Conservation (phyloP, 2,888 invertebrate species). For the Apantesis nais region DNA sequence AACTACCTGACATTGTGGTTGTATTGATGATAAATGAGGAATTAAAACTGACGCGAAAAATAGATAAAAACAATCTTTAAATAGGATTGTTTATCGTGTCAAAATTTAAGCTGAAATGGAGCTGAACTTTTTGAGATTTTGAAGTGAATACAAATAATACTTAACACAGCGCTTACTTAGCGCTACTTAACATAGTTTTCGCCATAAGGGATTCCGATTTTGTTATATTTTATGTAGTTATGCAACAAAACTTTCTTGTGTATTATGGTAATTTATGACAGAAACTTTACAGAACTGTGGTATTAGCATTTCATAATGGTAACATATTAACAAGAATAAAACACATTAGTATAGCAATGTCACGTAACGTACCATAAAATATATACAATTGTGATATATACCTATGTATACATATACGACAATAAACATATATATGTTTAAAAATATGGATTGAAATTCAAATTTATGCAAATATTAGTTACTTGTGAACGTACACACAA, state of each 20-base stretch:
- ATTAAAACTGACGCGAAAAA: too few species aligned
- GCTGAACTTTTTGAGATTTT: too few species aligned
- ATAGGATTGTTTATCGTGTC: too few species aligned
- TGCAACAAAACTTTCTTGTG: not conserved
- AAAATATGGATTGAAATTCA: not conserved
- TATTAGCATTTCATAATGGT: not conserved
- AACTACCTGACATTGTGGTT: too few species aligned
- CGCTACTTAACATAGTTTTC: not conserved
- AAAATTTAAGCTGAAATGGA: too few species aligned
- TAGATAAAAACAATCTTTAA: too few species aligned
- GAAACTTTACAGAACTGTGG: constrained; percentile 11
- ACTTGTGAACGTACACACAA: not conserved
- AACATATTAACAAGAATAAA: not conserved
- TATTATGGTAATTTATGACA: constrained; percentile 5
- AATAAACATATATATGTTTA: not conserved
- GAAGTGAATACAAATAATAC: too few species aligned
- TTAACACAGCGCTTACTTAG: too few species aligned
- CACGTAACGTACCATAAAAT: not conserved
- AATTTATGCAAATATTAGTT: not conserved
- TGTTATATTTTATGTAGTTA: not conserved
- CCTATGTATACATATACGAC: not conserved
- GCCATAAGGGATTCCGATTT: not conserved
- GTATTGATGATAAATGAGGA: too few species aligned
- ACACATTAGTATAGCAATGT: not conserved
- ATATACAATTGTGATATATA: not conserved